phyloP scores from a whole-genome alignment of 2,113 vertebrate genomes.

The Geococcyx californianus region DNA sequence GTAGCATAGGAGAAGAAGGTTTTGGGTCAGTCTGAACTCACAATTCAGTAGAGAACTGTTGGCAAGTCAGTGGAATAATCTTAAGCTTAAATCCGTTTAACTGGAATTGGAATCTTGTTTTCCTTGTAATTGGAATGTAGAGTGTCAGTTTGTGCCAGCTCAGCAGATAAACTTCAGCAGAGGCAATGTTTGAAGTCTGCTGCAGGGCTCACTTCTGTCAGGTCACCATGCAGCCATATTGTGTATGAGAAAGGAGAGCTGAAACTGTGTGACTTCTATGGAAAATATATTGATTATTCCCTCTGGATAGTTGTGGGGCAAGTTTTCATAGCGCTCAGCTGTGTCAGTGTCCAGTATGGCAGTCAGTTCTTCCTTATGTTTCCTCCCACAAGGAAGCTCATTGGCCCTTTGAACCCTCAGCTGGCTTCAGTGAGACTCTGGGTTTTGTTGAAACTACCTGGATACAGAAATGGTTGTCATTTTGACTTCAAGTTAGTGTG shows the following conservation, averaged over 20 bases:
- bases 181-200: background rate
- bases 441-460: background rate
- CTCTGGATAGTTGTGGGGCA: background rate
- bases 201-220: background rate
- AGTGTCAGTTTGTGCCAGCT: background rate
- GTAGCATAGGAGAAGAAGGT: background rate
- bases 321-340: background rate
- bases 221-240: background rate
- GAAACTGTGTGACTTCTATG: background rate
- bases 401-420: background rate
- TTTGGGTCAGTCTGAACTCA: background rate
- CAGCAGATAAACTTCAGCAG: background rate
- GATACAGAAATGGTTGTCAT: background rate
- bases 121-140: background rate
- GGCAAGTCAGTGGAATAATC: background rate
- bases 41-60: background rate
- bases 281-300: fast-evolving
- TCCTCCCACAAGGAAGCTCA: background rate
- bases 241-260: background rate
- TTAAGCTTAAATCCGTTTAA: background rate
- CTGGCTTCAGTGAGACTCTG: background rate
- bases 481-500: background rate
- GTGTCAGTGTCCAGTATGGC: background rate
- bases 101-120: background rate
- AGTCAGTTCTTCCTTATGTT: background rate